Percentiles rank a stretch among this genome's conserved stretches.
Conservation (phyloP, 2,113 vertebrate species). For the Thalassoma bifasciatum region DNA sequence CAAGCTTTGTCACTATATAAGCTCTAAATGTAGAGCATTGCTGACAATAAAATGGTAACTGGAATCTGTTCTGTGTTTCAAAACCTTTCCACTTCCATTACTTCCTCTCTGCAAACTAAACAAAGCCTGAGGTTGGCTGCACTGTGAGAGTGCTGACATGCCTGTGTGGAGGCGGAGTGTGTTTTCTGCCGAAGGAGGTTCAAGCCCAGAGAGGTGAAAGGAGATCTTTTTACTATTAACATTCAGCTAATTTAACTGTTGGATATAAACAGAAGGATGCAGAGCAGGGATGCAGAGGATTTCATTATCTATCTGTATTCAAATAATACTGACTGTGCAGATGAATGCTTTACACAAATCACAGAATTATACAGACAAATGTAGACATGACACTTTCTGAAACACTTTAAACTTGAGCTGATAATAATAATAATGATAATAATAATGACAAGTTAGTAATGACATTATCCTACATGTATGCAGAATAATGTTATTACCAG, state of each 20-base stretch:
- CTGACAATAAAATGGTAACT: constrained; percentile 54
- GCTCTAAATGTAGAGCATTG: constrained; percentile 55
- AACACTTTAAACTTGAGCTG: neutral
- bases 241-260: neutral
- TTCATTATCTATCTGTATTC: neutral
- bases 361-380: neutral
- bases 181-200: constrained; percentile 2
- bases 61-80: constrained; percentile 62
- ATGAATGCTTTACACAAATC: neutral
- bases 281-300: neutral
- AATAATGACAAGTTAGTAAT: neutral
- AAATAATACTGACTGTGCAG: neutral
- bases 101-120: constrained; percentile 64
- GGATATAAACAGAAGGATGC: neutral
- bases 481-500: neutral
- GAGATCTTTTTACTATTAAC: constrained; percentile 5
- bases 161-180: constrained; percentile 35
- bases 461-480: neutral
- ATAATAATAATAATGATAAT: too few relatives aligned
- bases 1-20: neutral
- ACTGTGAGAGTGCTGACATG: constrained; percentile 45
- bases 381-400: neutral
- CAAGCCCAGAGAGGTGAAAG: neutral
- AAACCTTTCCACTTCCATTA: constrained; percentile 56
- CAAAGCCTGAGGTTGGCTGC: constrained; percentile 51